Evolutionary conservation across 2,888 invertebrate species (phyloP), one percentile per base, ranked within the genome.

Genomic region (Polyommatus iphigenia): DNA sequence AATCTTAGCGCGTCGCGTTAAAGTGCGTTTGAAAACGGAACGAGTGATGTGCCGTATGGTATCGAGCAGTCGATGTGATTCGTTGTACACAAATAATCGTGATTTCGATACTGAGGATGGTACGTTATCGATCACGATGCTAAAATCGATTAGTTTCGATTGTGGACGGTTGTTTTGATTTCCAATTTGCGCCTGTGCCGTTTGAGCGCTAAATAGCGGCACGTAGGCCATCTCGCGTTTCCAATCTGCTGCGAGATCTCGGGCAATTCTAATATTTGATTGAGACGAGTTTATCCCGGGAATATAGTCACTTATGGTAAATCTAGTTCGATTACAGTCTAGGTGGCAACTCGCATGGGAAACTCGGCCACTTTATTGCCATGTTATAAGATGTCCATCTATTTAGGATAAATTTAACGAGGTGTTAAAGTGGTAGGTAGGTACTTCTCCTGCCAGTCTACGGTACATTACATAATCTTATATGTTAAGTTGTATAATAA

Each of bases 81-180:
- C 81, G 83, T 83, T 84, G 85, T 84, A 86, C 84, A 86, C 87
- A 90, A 91, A 90, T 88, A 88, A 90, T 92, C 92, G 91, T 92
- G 92, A 91, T 92, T 91, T 88, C 90, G 90, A 91, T 92, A 91
- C 92, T 91, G 90, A 88, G 32, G 91, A 88, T 88, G 88, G 90
- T 87, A 90, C 88, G 89, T 89, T 92, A 92, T 92, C 90, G 93
- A 94, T 92, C 92, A 92, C 91, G 92, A 92, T 84, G 90, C 83
- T 89, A 89, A 87, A 89, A 90, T 92, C 91, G 90, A 92, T 91
- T 92, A 88, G 92, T 87, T 89, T 91, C 91, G 92, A 93, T 91
- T 90, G 92, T 88, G 89, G 86, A 91, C 90, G 88, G 89, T 91
- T 93, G 94, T 93, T 94, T 93, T 93, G 94, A 93, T 94, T 93